Evolutionary conservation across 92 coral and sea anemone species (phyloP).

Genomic region (Porites lobata): DNA sequence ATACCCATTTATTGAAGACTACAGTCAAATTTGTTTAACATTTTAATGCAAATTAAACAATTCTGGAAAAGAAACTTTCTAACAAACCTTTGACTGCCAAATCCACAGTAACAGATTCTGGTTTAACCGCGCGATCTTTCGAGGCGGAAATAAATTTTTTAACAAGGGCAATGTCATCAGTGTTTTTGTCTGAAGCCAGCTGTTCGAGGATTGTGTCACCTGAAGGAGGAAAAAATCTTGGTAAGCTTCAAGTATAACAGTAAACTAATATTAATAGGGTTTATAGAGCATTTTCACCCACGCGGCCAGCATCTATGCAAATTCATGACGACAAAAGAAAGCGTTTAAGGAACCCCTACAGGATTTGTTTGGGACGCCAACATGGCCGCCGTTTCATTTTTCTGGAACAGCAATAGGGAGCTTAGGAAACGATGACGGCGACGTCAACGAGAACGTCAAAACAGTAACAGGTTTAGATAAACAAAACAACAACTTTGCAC

Average conservation of each 20-base stretch:
- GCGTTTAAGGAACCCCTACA: too few species aligned
- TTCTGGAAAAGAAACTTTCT: neutral
- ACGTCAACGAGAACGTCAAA: too few species aligned
- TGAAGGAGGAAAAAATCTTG: neutral
- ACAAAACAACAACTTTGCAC: too few species aligned
- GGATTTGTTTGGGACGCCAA: too few species aligned
- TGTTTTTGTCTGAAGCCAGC: conserved; percentile 44
- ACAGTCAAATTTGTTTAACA: neutral
- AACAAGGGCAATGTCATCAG: conserved; percentile 53
- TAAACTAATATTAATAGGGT: neutral
- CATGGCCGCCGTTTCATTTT: too few species aligned
- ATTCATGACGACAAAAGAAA: too few species aligned
- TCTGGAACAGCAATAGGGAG: too few species aligned
- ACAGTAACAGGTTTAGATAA: too few species aligned
- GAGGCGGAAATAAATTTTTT: conserved; percentile 70
- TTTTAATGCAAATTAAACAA: neutral
- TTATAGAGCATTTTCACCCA: too few species aligned
- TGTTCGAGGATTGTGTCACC: conserved; percentile 58
- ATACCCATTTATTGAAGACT: too few species aligned
- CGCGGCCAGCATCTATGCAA: too few species aligned
- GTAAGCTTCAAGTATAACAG: neutral
- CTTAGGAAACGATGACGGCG: too few species aligned
- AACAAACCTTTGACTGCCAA: conserved; percentile 75
- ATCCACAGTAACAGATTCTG: conserved; percentile 55
- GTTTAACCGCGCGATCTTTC: conserved; percentile 43